Evolutionary conservation across 92 coral and sea anemone species (phyloP), one percentile per base, ranked within the genome.

Genomic region (Plumapathes pennacea): DNA sequence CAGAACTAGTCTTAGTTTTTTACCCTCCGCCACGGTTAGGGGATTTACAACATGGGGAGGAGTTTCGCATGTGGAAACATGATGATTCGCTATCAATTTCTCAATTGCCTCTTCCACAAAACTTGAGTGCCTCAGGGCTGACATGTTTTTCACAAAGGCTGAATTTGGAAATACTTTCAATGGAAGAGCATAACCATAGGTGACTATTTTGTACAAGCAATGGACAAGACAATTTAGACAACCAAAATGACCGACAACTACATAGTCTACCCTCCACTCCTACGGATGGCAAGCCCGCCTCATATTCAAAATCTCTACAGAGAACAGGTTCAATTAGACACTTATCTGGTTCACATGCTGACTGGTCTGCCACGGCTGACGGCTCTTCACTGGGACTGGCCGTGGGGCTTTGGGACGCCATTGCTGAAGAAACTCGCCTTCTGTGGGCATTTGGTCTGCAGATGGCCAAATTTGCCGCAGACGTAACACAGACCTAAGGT

Each of bases 41-140:
- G 85, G 85, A 38, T 78, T 70, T 3, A 62, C 62, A 49, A 54
- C 64, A 37, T 69, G 51, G 22, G 79, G 85, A 4, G 68, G 46
- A 0, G 9, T 11, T 37, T 19, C 3, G 50, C 54, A 58, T 27
- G 53, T 65, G 18, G 20, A 32, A 4, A 80, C 50, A 46, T 62
- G 64, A 46, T 41, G 51, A 25, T 56, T 51, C 4, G 20, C 10
- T 15, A 76, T 50, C n/a, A 37, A 43, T 31, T 77, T 40, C 6
- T 57, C 39, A 32, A 69, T 69, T 17, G 76, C 82, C 15, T 52
- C 54, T 25, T 33, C 46, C 4, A 60, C 71, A 60, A 78, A 77
- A 33, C 36, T 65, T 4, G 72, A 32, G 31, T 77, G 43, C 34
- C 32, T 62, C 11, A 54, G 25, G 4, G 67, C 36, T 17, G 78